phyloP scores from a whole-genome alignment of 2,888 invertebrate genomes.

The Scrobipalpa costella region DNA sequence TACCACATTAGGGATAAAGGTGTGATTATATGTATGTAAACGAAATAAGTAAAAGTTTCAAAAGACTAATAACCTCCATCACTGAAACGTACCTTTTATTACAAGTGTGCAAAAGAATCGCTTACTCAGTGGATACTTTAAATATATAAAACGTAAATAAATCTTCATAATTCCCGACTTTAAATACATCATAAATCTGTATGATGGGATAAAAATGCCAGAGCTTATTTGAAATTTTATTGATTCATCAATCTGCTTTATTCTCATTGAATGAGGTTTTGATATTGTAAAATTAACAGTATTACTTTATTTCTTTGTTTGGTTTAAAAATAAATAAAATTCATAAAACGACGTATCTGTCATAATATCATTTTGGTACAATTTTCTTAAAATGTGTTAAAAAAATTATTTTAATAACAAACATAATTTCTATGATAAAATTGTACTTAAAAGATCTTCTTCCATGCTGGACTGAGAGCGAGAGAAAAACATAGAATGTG shows the following conservation, averaged over 20 bases:
- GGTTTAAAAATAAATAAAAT: not conserved
- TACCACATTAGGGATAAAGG: no score
- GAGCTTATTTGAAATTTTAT: not conserved
- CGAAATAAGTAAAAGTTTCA: no score
- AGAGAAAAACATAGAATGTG: no score
- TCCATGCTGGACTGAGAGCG: no score
- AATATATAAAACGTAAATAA: not conserved
- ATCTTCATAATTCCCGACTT: not conserved
- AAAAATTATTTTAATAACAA: no score
- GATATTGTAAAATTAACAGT: not conserved
- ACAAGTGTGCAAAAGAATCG: not conserved
- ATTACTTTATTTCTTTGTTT: not conserved
- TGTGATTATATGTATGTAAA: no score
- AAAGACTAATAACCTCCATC: not conserved
- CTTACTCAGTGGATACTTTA: not conserved
- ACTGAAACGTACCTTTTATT: not conserved
- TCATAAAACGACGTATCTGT: not conserved
- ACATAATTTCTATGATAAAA: no score
- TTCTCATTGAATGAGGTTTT: not conserved
- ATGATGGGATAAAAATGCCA: conserved; percentile 7
- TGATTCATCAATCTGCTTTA: conserved; percentile 2
- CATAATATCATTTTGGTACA: not conserved
- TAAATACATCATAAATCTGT: conserved; percentile 10
- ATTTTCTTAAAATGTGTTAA: not conserved
- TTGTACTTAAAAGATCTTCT: no score